Conservation (phyloP, 1,140 invertebrate species). For the Drosophila micromelanica region DNA sequence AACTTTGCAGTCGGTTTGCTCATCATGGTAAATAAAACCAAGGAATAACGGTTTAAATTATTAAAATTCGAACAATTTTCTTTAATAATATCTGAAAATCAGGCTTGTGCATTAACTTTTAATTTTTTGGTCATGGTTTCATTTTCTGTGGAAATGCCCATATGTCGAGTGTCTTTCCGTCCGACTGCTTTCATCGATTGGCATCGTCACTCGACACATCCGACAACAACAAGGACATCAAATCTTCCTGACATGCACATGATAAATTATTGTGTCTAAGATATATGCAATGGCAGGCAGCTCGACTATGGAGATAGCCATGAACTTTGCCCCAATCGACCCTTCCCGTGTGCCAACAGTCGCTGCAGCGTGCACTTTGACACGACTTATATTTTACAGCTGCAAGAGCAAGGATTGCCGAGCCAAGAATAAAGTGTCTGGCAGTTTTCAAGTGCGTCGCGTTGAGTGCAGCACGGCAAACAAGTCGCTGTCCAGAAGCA, state of each 20-base stretch:
- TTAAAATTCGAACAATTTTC: no score
- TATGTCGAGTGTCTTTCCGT: neutral
- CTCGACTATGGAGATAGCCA: neutral
- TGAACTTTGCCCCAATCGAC: conserved; percentile 2
- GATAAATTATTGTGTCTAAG: conserved; percentile 70
- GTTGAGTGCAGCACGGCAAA: conserved; percentile 79
- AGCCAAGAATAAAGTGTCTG: conserved; percentile 44
- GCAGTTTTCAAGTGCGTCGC: conserved; percentile 58
- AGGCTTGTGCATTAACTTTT: no score
- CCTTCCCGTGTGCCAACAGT: neutral
- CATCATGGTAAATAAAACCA: no score
- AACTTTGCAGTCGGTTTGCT: no score
- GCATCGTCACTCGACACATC: conserved; percentile 45
- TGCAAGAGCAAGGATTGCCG: neutral
- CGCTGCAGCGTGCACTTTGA: conserved; percentile 55
- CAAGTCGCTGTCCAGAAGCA: conserved; percentile 58
- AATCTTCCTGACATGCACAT: conserved; percentile 63
- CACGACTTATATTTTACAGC: conserved; percentile 62
- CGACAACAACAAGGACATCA: conserved; percentile 40
- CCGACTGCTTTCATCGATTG: conserved; percentile 54
- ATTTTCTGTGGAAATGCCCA: no score
- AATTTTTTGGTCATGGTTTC: no score
- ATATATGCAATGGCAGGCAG: conserved; percentile 1
- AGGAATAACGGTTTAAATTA: no score
- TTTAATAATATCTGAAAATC: no score